phyloP scores from a whole-genome alignment of 1,140 invertebrate species.

The Zaprionus camerounensis region DNA sequence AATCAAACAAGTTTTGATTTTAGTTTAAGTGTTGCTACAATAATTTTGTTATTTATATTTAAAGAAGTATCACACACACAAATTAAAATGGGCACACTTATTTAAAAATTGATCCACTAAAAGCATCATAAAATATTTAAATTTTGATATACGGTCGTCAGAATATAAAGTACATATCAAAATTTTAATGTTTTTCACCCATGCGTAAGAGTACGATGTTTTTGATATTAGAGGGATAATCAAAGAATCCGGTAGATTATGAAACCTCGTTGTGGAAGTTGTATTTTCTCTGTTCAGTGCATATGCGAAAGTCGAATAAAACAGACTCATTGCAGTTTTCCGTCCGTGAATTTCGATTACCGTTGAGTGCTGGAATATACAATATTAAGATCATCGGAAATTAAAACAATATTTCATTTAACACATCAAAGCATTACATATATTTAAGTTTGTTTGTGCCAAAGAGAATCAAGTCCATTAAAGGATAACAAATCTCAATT shows the following conservation, averaged over 20 bases:
- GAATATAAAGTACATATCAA: conserved; percentile 8
- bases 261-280: neutral
- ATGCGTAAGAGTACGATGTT: neutral
- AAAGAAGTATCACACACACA: neutral
- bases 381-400: neutral
- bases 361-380: neutral
- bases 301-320: neutral
- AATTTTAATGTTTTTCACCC: neutral
- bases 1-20: neutral
- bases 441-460: neutral
- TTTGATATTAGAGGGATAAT: neutral
- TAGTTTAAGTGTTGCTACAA: neutral
- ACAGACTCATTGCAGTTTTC: neutral
- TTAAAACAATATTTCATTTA: neutral
- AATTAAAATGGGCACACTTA: neutral
- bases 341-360: conserved; percentile 3
- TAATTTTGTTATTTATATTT: neutral
- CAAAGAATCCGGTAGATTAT: neutral
- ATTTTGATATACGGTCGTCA: neutral
- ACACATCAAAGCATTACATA: neutral
- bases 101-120: neutral
- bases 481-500: neutral
- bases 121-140: neutral
- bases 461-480: neutral
- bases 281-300: neutral